Percentiles rank a stretch among this genome's conserved stretches.
phyloP scores from a whole-genome alignment of 2,113 vertebrate species.

The Leiothrix lutea region DNA sequence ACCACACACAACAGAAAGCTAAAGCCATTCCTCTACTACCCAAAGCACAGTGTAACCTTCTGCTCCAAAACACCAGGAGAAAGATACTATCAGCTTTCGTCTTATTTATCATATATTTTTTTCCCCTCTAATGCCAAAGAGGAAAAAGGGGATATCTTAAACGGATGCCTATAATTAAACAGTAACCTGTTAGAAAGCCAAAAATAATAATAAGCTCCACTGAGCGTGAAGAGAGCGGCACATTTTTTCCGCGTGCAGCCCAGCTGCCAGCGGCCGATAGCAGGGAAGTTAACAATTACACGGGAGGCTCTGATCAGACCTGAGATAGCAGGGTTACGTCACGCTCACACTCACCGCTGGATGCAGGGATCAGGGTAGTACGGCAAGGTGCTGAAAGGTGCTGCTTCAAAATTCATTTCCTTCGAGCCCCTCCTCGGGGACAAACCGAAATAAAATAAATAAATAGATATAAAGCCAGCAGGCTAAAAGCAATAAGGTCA shows the following conservation, averaged over 20 bases:
- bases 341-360: constrained; percentile 86
- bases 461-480: constrained; percentile 72
- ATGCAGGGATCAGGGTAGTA: constrained; percentile 90
- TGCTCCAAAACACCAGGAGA: background rate
- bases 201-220: constrained; percentile 56
- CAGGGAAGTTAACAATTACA: constrained; percentile 55
- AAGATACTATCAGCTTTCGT: background rate
- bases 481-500: constrained; percentile 87
- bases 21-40: background rate
- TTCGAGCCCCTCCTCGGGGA: constrained; percentile 66
- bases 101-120: constrained; percentile 19
- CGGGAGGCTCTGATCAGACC: constrained; percentile 24
- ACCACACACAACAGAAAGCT: background rate
- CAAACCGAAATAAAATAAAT: constrained; percentile 68
- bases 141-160: constrained; percentile 51
- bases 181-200: constrained; percentile 64
- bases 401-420: constrained; percentile 87
- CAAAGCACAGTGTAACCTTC: background rate
- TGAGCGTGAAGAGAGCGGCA: constrained; percentile 54
- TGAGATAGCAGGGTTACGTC: constrained; percentile 36
- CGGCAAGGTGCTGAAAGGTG: constrained; percentile 85
- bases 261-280: constrained; percentile 36
- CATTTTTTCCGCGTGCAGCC: constrained; percentile 49
- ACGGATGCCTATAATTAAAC: constrained; percentile 60
- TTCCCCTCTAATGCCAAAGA: background rate